Percentiles rank a stretch among this genome's conserved stretches.
Conservation (phyloP, 2,113 vertebrate species). For the Lophura nycthemera region DNA sequence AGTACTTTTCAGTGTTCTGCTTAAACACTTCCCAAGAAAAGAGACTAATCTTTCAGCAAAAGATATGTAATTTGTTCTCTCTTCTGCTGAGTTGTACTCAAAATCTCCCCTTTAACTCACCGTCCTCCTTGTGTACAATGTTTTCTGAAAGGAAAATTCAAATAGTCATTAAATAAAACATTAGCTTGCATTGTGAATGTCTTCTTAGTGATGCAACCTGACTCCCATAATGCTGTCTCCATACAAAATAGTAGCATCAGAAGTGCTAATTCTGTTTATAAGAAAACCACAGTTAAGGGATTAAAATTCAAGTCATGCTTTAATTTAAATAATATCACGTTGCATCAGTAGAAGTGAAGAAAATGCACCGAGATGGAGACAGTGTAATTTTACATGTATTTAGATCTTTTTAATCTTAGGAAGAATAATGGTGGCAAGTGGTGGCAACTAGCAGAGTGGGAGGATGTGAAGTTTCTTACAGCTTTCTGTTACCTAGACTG, state of each 20-base stretch:
- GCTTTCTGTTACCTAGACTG: background rate
- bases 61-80: background rate
- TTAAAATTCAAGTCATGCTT: slow-evolving; percentile 4
- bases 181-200: background rate
- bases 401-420: background rate
- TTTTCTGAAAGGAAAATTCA: slow-evolving; percentile 3
- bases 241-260: background rate
- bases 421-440: background rate
- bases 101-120: background rate
- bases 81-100: background rate
- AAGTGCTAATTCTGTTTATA: background rate
- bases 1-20: background rate
- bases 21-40: background rate
- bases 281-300: background rate
- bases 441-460: background rate
- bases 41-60: background rate
- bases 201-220: background rate
- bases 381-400: background rate
- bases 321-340: slow-evolving; percentile 1
- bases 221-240: background rate
- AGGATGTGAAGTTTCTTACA: background rate
- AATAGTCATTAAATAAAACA: background rate
- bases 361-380: background rate
- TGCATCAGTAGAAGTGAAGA: background rate
- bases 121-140: background rate